These are phyloP conservation scores for Mactra quadrangularis DNA, from an alignment of 1,140 invertebrate genomes.

Conservation along the genomic window DNA sequence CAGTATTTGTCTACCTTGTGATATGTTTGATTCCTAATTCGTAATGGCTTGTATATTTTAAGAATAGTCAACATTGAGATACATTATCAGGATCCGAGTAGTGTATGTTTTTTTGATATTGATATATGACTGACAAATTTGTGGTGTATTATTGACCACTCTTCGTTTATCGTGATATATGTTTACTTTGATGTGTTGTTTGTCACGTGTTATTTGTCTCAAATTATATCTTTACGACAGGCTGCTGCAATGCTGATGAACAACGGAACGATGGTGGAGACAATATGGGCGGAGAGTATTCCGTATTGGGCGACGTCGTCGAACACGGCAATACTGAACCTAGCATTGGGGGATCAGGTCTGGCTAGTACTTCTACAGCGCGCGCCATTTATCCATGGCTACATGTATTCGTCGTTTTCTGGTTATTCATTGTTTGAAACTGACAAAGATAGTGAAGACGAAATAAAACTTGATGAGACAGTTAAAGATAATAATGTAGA, in stretches of 20 bases:
- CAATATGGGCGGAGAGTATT: slow-evolving; percentile 83
- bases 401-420: slow-evolving; percentile 83
- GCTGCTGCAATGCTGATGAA: slow-evolving; percentile 81
- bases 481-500: too few species aligned
- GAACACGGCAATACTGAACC: slow-evolving; percentile 79
- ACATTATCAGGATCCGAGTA: too few species aligned
- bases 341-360: slow-evolving; percentile 78
- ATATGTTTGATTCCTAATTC: too few species aligned
- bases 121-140: too few species aligned
- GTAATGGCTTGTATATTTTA: too few species aligned
- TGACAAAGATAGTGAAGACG: slow-evolving; percentile 60
- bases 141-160: too few species aligned
- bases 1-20: too few species aligned
- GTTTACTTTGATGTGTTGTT: too few species aligned
- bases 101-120: too few species aligned
- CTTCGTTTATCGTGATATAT: too few species aligned
- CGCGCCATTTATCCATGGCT: slow-evolving; percentile 81
- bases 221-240: slow-evolving; percentile 62
- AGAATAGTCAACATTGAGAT: too few species aligned
- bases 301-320: slow-evolving; percentile 81
- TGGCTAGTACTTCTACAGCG: slow-evolving; percentile 78
- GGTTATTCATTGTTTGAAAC: slow-evolving; percentile 78
- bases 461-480: background rate
- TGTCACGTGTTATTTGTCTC: slow-evolving; percentile 9
- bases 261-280: slow-evolving; percentile 79